phyloP scores from a whole-genome alignment of 2,888 invertebrate genomes.

The Caenorhabditis panamensis region DNA sequence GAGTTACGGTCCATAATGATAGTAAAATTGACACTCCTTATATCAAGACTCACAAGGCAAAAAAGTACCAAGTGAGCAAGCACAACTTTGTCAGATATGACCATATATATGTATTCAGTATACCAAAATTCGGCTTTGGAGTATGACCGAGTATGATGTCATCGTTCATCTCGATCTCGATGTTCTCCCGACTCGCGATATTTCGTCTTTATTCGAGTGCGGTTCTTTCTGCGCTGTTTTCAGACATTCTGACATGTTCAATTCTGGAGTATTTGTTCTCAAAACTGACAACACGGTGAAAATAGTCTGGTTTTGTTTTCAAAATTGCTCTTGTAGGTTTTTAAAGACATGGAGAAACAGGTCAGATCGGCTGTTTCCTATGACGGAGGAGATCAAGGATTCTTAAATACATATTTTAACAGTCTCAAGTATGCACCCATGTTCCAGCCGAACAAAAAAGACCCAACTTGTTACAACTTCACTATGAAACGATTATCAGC shows the following conservation, averaged over 20 bases:
- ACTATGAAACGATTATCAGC: constrained; percentile 64
- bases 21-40: constrained; percentile 75
- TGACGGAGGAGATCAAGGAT: constrained; percentile 79
- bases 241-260: constrained; percentile 78
- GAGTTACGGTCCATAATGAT: constrained; percentile 63
- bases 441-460: constrained; percentile 62
- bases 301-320: not conserved
- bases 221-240: constrained; percentile 74
- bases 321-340: constrained; percentile 57
- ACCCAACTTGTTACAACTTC: constrained; percentile 21
- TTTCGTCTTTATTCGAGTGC: constrained; percentile 71
- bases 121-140: constrained; percentile 77
- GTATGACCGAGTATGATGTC: constrained; percentile 68
- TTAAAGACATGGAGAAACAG: constrained; percentile 69
- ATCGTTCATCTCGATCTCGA: constrained; percentile 74
- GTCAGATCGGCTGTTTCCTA: constrained; percentile 65
- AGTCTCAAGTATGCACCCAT: constrained; percentile 73
- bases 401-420: constrained; percentile 74
- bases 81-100: not conserved
- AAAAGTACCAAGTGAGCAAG: constrained; percentile 72
- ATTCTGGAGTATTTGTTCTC: constrained; percentile 77
- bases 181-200: constrained; percentile 65
- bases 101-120: constrained; percentile 67
- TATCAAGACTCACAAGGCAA: constrained; percentile 67
- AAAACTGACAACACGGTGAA: constrained; percentile 71